Evolutionary conservation across 35 echinoderm and acorn worm species (phyloP).

Genomic region (Anneissia japonica): DNA sequence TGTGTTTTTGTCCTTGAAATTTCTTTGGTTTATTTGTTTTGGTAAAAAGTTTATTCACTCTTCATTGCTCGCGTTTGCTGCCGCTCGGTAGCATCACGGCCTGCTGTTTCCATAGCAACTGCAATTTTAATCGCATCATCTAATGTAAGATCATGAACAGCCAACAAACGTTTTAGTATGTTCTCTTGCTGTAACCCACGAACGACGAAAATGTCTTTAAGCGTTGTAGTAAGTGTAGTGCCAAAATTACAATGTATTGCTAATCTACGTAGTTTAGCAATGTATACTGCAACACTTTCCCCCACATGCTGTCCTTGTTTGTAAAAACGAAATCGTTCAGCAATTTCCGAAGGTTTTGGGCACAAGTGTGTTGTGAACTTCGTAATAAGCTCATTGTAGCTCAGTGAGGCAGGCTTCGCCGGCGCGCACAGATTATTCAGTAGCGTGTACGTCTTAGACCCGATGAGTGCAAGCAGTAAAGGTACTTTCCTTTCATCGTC

Average conservation of each 20-base stretch:
- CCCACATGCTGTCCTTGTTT: no score
- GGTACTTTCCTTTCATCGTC: no score
- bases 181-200: not conserved
- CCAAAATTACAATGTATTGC: not conserved
- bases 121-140: not conserved
- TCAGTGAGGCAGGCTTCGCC: not conserved
- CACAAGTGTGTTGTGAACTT: constrained; percentile 9
- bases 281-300: no score
- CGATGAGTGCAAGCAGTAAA: no score
- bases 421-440: not conserved
- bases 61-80: not conserved
- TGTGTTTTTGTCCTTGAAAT: not conserved
- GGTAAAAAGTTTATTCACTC: not conserved
- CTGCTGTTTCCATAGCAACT: not conserved
- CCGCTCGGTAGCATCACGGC: not conserved
- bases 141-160: not conserved
- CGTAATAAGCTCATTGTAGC: not conserved
- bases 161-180: not conserved
- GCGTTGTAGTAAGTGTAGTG: not conserved
- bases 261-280: not conserved
- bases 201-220: not conserved
- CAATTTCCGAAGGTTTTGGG: constrained; percentile 18
- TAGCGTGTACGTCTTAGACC: no score
- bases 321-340: constrained; percentile 22
- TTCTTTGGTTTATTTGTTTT: not conserved